Percentiles rank a stretch among this genome's conserved stretches.
Conservation (phyloP, 2,888 invertebrate genomes). For the Pammene fasciana region DNA sequence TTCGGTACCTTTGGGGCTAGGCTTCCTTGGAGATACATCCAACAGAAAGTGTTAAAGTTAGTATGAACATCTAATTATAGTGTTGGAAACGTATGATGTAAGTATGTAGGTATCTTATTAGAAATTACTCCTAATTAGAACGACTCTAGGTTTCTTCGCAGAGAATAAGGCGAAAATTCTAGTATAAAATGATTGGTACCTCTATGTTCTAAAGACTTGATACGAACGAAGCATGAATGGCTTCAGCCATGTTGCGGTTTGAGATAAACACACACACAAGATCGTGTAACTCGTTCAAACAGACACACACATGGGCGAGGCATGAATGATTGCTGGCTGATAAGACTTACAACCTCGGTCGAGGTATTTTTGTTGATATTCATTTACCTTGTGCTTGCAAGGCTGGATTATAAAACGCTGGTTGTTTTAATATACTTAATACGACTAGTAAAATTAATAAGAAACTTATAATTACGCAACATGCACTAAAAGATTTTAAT, state of each 20-base stretch:
- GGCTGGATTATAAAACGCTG: too few relatives aligned
- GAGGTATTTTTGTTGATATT: conserved; percentile 3
- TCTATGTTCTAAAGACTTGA: conserved; percentile 4
- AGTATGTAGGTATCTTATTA: neutral
- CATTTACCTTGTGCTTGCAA: too few relatives aligned
- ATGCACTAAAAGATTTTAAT: too few relatives aligned
- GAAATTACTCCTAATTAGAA: conserved; percentile 1
- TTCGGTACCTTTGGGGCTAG: too few relatives aligned
- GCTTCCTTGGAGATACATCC: too few relatives aligned
- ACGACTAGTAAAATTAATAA: too few relatives aligned
- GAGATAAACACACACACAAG: conserved; percentile 14
- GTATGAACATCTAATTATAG: too few relatives aligned
- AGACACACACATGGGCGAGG: conserved; percentile 3
- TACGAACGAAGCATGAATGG: conserved; percentile 53
- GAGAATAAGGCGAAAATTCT: neutral
- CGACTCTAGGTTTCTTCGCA: neutral
- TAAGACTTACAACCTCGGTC: conserved; percentile 25
- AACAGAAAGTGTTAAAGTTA: too few relatives aligned
- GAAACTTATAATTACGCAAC: too few relatives aligned
- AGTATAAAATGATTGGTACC: neutral
- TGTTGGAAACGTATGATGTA: too few relatives aligned
- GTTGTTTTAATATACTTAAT: too few relatives aligned
- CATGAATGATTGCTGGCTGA: conserved; percentile 32
- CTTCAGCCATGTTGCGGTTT: conserved; percentile 28
- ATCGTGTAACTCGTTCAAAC: neutral